Conservation (phyloP, 2,888 invertebrate species). For the Bimastos eiseni region DNA sequence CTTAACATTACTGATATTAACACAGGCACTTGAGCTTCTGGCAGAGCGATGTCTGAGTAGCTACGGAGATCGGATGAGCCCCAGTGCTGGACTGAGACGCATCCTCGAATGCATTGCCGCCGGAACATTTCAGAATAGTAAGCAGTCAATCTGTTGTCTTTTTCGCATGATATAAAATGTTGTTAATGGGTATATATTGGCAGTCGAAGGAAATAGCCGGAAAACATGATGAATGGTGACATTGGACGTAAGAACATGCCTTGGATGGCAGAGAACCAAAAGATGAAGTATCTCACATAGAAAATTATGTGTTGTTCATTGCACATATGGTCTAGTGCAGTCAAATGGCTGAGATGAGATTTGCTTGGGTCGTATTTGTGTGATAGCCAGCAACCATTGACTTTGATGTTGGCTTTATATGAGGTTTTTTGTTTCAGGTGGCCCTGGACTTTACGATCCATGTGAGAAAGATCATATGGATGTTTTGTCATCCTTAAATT, state of each 20-base stretch:
- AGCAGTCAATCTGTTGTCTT: neutral
- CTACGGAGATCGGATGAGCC: constrained; percentile 76
- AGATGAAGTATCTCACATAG: too few relatives aligned
- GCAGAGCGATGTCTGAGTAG: constrained; percentile 92
- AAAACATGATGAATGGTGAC: too few relatives aligned
- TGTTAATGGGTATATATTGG: neutral
- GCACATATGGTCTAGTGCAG: neutral
- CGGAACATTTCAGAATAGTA: constrained; percentile 60
- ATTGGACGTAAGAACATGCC: too few relatives aligned
- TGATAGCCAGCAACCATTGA: neutral
- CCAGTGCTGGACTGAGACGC: constrained; percentile 90
- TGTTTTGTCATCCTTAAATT: constrained; percentile 81
- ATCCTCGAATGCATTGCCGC: constrained; percentile 93
- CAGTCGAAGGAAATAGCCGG: too few relatives aligned
- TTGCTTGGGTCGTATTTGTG: neutral
- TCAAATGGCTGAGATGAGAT: neutral
- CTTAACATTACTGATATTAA: neutral
- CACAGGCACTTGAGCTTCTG: constrained; percentile 88
- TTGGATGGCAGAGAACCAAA: too few relatives aligned
- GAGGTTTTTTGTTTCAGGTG: constrained; percentile 63
- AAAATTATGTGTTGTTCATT: too few relatives aligned
- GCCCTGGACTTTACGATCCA: constrained; percentile 91
- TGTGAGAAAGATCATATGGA: constrained; percentile 94
- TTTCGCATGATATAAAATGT: neutral
- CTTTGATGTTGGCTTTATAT: neutral